Evolutionary conservation across 1,140 invertebrate species (phyloP).

Genomic region (Calycopis cecrops): DNA sequence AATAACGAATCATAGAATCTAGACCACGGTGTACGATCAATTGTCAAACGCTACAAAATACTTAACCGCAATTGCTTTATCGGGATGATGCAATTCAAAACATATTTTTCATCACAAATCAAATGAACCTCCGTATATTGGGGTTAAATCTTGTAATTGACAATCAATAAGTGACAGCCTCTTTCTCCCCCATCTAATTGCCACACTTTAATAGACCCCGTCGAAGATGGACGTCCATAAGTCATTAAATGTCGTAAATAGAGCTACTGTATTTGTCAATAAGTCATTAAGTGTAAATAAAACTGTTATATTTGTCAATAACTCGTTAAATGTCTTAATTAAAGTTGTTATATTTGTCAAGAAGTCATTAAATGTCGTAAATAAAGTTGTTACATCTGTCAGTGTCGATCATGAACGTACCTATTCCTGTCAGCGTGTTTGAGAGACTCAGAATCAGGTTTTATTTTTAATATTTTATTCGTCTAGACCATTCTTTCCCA

Average conservation of each 20-base stretch:
- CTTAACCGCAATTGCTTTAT: background rate
- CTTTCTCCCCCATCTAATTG: background rate
- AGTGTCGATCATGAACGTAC: background rate
- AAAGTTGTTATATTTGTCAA: no score
- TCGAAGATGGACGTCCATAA: background rate
- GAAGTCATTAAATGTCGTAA: background rate
- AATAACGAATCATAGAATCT: no score
- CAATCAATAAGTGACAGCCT: background rate
- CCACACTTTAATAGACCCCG: slow-evolving; percentile 1
- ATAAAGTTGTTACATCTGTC: no score
- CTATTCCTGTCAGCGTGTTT: background rate
- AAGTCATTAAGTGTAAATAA: no score
- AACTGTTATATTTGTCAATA: no score
- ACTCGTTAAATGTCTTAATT: no score
- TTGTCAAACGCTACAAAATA: background rate
- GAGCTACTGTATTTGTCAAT: no score
- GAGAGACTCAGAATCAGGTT: slow-evolving; percentile 3
- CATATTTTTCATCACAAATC: slow-evolving; percentile 6
- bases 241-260: background rate
- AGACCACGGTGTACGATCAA: no score
- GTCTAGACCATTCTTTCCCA: no score
- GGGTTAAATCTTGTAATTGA: background rate
- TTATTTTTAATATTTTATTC: background rate
- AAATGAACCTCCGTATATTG: background rate
- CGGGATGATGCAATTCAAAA: slow-evolving; percentile 7